phyloP scores from a whole-genome alignment of 2,113 vertebrate genomes.

The Helogale parvula region DNA sequence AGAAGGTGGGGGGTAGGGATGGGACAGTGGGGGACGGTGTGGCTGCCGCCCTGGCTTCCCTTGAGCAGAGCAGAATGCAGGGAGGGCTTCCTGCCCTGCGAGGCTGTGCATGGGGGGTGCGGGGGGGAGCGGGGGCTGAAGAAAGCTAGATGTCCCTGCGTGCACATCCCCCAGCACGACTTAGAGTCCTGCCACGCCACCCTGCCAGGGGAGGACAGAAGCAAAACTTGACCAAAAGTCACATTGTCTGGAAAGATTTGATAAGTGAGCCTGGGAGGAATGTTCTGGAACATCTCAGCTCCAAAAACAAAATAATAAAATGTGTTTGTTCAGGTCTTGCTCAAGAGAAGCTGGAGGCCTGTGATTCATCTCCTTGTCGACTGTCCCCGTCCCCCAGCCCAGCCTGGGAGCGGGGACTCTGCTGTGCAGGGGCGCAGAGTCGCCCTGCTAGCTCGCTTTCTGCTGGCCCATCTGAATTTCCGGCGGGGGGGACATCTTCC shows the following conservation, averaged over 20 bases:
- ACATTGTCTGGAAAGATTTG: not conserved
- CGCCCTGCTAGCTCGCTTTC: rapidly evolving
- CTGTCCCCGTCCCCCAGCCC: not conserved
- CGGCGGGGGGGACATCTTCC: not conserved
- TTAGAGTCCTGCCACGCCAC: not conserved
- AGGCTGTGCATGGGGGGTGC: not conserved
- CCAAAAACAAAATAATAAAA: not conserved
- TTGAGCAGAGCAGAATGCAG: too few relatives aligned
- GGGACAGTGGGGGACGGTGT: rapidly evolving
- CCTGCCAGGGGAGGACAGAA: not conserved
- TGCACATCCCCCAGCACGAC: not conserved
- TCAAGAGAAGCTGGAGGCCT: not conserved
- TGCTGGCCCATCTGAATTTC: rapidly evolving
- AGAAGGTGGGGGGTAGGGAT: rapidly evolving
- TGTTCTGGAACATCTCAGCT: not conserved
- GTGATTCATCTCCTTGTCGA: not conserved
- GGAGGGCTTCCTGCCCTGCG: not conserved
- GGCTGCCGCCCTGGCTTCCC: not conserved
- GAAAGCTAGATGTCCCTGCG: rapidly evolving
- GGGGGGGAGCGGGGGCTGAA: not conserved
- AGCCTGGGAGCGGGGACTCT: not conserved
- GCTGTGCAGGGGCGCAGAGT: rapidly evolving
- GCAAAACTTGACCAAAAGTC: not conserved
- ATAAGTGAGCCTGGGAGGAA: not conserved
- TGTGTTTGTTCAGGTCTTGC: not conserved